Percentiles rank a stretch among this genome's conserved stretches.
phyloP scores from a whole-genome alignment of 1,140 invertebrate species.

The Cydia splendana region DNA sequence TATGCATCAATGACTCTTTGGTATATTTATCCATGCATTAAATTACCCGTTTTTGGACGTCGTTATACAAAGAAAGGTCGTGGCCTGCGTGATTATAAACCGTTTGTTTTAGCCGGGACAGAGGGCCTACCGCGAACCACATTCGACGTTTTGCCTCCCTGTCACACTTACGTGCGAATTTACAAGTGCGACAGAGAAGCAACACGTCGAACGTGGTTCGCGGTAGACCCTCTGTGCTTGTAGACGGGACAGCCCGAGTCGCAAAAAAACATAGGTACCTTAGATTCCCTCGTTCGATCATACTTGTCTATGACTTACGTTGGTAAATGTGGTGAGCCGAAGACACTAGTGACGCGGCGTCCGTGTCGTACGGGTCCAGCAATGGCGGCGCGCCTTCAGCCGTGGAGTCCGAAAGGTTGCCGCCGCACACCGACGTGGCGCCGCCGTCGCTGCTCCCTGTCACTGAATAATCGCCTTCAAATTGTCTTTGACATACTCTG shows the following conservation, averaged over 20 bases:
- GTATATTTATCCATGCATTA: too few species aligned
- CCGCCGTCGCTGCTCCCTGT: constrained; percentile 90
- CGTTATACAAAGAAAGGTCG: background rate
- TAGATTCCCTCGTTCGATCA: too few species aligned
- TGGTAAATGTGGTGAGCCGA: constrained; percentile 90
- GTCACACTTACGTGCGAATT: too few species aligned
- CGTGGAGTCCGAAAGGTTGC: constrained; percentile 89
- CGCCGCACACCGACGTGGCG: constrained; percentile 84
- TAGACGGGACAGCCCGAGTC: too few species aligned
- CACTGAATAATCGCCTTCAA: constrained; percentile 49
- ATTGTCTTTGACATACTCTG: constrained; percentile 32
- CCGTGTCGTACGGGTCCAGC: constrained; percentile 85
- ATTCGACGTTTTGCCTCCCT: too few species aligned
- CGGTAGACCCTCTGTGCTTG: too few species aligned
- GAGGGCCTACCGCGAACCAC: too few species aligned
- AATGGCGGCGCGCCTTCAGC: constrained; percentile 87
- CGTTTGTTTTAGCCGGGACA: too few species aligned
- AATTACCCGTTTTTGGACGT: background rate
- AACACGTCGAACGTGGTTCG: too few species aligned
- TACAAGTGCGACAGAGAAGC: too few species aligned
- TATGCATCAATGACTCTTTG: background rate
- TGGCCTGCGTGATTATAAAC: too few species aligned
- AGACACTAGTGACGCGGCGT: constrained; percentile 87
- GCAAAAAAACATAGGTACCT: too few species aligned
- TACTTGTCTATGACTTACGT: constrained; percentile 81